phyloP scores from a whole-genome alignment of 2,888 invertebrate genomes.

The Calephelis perditalis region DNA sequence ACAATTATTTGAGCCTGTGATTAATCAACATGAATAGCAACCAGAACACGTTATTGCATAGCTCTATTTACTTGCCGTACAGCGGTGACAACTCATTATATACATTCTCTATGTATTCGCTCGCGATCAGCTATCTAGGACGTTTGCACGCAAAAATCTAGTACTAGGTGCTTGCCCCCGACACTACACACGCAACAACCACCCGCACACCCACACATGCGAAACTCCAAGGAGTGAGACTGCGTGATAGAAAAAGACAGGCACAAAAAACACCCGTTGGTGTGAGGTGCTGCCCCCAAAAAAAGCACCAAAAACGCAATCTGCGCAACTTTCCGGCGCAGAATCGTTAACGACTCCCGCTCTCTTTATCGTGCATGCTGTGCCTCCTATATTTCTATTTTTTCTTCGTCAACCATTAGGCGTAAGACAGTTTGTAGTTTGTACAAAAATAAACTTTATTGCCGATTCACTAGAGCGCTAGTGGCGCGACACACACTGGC shows the following conservation, averaged over 20 bases:
- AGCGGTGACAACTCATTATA: constrained; percentile 72
- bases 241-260: constrained; percentile 72
- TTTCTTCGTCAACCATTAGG: constrained; percentile 69
- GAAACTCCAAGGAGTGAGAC: constrained; percentile 51
- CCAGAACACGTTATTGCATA: constrained; percentile 60
- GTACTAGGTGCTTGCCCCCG: constrained; percentile 68
- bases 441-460: constrained; percentile 36
- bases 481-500: constrained; percentile 38
- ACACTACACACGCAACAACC: constrained; percentile 34
- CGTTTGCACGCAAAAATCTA: constrained; percentile 74
- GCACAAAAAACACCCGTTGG: constrained; percentile 73
- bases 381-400: constrained; percentile 78
- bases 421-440: constrained; percentile 55
- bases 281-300: constrained; percentile 77
- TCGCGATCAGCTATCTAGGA: constrained; percentile 65
- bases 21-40: constrained; percentile 66
- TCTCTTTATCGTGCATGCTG: constrained; percentile 76
- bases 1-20: constrained; percentile 54
- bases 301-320: constrained; percentile 79
- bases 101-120: constrained; percentile 50
- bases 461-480: constrained; percentile 23
- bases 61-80: constrained; percentile 61
- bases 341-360: constrained; percentile 78
- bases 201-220: constrained; percentile 39
- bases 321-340: constrained; percentile 80